Base-by-base conservation (phyloP, 1,140 invertebrate species). In the Phenacoccus solenopsis region DNA sequence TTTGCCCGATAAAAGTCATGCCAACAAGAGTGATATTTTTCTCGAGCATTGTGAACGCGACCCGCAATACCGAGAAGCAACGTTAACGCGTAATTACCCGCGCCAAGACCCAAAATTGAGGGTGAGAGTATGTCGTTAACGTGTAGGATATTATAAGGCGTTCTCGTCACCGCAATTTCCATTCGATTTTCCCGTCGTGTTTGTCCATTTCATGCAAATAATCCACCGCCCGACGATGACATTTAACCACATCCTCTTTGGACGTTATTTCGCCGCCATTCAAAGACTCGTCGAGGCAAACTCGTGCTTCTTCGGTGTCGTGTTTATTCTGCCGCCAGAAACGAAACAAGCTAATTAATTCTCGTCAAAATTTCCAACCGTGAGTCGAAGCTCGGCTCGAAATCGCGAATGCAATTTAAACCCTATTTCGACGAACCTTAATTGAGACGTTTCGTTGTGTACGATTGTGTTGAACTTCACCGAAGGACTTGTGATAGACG, bases 141-240 rank as follows among this genome's bases (percentile, higher is more conserved):
- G 38, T 49, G 20, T 49, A 49, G 38, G 38, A 49, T 49, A 49
- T 49, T 49, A 49, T 49, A 49, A 49, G 38, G 20, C 38, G 38
- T n/a, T n/a, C 12, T 49, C 16, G 38, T 49, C 5, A 49, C 38
- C 38, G 38, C 38, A 49, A 49, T 49, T 49, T 49, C 38, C 38
- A 49, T 49, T 49, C 38, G 38, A 49, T 49, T 49, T 49, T 49
- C 38, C 38, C n/a, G n/a, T n/a, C n/a, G n/a, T 49, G 38, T 49
- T 49, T 49, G 38, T 49, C 38, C 38, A 49, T 49, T 49, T 49
- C 38, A 49, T 49, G 38, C 38, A 49, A 49, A 49, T 49, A 49
- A 49, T 49, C 38, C 38, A 16, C 5, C 38, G 20, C 13, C n/a
- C n/a, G 5, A 16, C 38, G 38, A n/a, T 49, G 3, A 49, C 38